Base-by-base conservation (phyloP, 2,888 invertebrate genomes). In the Horisme vitalbata region DNA sequence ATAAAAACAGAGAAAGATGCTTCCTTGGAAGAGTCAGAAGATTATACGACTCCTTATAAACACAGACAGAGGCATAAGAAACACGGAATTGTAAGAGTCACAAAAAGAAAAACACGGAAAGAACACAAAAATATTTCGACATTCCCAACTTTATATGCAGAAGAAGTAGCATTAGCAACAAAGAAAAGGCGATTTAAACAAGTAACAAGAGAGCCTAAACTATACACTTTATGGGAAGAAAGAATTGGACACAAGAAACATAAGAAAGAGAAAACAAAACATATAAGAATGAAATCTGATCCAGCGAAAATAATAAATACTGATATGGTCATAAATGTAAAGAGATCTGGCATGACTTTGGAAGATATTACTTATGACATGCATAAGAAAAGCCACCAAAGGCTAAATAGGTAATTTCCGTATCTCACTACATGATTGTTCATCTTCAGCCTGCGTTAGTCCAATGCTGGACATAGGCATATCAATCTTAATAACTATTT, bases 131-230 rank as follows among this genome's bases (percentile, higher is more conserved):
- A 33, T 13, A 2, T 20, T n/a, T 30, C 45, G 0, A 28, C 49
- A 4, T 54, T 54, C 10, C 28, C 54, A 18, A 55, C 61, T 11
- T 11, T 57, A 1, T 48, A 55, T 13, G 37, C 56, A 1, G 53
- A 55, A 37, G 23, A 27, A 9, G 46, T 54, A 4, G 48, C 31
- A 9, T 4, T 13, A 5, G 38, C 21, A 6, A 9, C 31, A n/a
- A 26, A 39, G 23, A 46, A 53, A 26, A 46, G 51, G 18, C 30
- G 11, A 26, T 24, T 13, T 1, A 39, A 44, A 18, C 24, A 30
- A 41, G 32, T 31, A 4, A 41, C 37, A 3, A 53, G 26, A 2
- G 41, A 2, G 8, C 14, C 21, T 11, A 36, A 9, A 31, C 14
- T 44, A 5, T 11, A 41, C 6, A 50, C 43, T 1, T 11, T 37